Evolutionary conservation across 2,888 invertebrate species (phyloP).

Genomic region (Thymelicus lineola): DNA sequence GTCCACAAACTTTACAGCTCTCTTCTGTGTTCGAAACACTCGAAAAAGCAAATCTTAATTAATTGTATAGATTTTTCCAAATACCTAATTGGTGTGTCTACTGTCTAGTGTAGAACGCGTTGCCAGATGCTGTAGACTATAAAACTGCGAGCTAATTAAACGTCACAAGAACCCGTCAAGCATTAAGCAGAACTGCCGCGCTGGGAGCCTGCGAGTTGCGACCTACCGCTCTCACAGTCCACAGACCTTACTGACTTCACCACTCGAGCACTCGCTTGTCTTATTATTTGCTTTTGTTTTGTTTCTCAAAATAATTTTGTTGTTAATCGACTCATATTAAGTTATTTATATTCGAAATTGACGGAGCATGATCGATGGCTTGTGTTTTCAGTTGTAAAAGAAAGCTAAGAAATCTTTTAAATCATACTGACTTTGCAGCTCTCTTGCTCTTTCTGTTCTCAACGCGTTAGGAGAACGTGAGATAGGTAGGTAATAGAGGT

Average conservation of each 20-base stretch:
- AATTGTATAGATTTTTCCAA: background rate
- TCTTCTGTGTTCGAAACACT: too few relatives aligned
- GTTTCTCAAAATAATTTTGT: background rate
- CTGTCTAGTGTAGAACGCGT: background rate
- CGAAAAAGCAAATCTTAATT: too few relatives aligned
- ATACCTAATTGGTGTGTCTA: background rate
- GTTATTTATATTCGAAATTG: too few relatives aligned
- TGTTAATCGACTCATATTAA: too few relatives aligned
- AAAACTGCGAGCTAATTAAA: constrained; percentile 29
- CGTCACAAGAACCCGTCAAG: constrained; percentile 29
- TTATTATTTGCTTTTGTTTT: constrained; percentile 6
- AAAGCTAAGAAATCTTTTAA: background rate
- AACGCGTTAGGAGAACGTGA: too few relatives aligned
- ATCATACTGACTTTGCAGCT: too few relatives aligned
- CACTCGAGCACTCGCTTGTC: constrained; percentile 41
- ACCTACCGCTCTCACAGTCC: too few relatives aligned
- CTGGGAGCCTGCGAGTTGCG: background rate
- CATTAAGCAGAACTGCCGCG: constrained; percentile 33
- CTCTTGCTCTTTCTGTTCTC: too few relatives aligned
- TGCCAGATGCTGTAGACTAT: constrained; percentile 15
- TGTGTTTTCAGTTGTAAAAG: background rate
- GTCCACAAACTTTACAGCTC: too few relatives aligned
- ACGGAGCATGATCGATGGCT: too few relatives aligned
- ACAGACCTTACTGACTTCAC: too few relatives aligned
- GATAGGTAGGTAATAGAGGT: too few relatives aligned